Conservation (phyloP, 1,140 invertebrate genomes). For the Leptonema lineaticorne region DNA sequence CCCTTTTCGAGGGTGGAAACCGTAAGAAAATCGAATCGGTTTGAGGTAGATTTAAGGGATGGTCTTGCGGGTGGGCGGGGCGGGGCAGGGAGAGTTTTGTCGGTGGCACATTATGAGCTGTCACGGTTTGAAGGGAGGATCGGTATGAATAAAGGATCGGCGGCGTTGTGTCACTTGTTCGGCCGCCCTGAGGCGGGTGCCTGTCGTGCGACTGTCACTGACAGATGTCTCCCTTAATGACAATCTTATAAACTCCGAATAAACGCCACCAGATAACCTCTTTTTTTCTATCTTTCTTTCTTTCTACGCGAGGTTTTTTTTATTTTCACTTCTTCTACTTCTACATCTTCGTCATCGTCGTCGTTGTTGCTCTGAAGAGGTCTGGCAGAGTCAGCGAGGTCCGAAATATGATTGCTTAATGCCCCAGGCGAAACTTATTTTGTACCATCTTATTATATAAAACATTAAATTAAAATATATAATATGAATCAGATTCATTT, state of each 20-base stretch:
- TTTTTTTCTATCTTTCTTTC: conserved; percentile 8
- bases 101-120: conserved; percentile 33
- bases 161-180: conserved; percentile 36
- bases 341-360: not conserved
- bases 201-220: conserved; percentile 33
- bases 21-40: not conserved
- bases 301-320: too few relatives aligned
- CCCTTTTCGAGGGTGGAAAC: too few relatives aligned
- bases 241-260: conserved; percentile 40
- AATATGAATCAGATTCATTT: too few relatives aligned
- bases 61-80: not conserved
- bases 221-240: conserved; percentile 37
- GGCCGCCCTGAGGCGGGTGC: conserved; percentile 30
- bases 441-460: too few relatives aligned
- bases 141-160: conserved; percentile 39
- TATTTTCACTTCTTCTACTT: not conserved
- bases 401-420: too few relatives aligned
- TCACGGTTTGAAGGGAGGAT: conserved; percentile 35
- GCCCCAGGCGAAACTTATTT: too few relatives aligned
- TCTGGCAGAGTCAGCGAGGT: too few relatives aligned
- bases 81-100: not conserved
- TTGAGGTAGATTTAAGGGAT: not conserved
- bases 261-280: conserved; percentile 35
- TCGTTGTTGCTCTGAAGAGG: too few relatives aligned
- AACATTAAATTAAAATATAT: too few relatives aligned